Conservation (phyloP, 2,797 vertebrate genomes). For the Channallabes apus region DNA sequence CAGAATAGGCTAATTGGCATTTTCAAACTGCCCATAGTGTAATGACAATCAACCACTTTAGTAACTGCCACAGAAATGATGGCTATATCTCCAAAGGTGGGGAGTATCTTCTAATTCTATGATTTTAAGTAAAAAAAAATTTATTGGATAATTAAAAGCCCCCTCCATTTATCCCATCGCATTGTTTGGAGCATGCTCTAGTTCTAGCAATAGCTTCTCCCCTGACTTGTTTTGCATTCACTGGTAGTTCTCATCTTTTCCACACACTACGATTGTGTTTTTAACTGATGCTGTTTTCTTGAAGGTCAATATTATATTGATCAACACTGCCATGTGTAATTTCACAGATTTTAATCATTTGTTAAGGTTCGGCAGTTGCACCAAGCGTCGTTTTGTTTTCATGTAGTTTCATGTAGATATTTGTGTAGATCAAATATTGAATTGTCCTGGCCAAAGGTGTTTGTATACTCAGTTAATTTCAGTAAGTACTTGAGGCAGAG, state of each 20-base stretch:
- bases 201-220: background rate
- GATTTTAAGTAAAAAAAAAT: background rate
- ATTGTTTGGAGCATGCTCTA: background rate
- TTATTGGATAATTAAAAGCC: background rate
- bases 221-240: background rate
- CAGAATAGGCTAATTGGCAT: too few species aligned
- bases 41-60: too few species aligned
- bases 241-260: background rate
- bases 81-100: too few species aligned
- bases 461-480: background rate
- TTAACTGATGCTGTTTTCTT: background rate
- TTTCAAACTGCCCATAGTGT: too few species aligned
- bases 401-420: background rate
- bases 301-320: constrained; percentile 7
- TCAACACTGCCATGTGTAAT: background rate
- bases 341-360: constrained; percentile 3
- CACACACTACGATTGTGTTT: background rate
- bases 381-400: too few species aligned
- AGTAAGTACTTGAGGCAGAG: background rate
- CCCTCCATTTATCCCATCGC: too few species aligned
- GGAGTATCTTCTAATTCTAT: too few species aligned
- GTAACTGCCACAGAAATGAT: too few species aligned
- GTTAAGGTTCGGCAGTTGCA: background rate
- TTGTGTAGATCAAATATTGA: background rate
- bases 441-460: background rate